Evolutionary conservation across 1,140 invertebrate species (phyloP).

Genomic region (Heliothis subflexa): DNA sequence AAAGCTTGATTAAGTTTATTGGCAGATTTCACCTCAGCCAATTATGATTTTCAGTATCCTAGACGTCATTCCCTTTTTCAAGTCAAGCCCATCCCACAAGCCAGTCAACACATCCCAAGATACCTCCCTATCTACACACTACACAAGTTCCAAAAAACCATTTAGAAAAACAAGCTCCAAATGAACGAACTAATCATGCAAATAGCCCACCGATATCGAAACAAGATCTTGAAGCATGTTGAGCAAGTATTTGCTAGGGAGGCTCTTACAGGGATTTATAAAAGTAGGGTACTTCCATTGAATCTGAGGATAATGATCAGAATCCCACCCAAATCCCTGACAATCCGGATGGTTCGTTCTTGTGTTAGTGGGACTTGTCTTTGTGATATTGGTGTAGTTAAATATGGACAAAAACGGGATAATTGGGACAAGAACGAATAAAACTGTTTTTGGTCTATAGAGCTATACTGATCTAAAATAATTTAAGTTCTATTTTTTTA

Average conservation of each 20-base stretch:
- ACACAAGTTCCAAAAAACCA: constrained; percentile 16
- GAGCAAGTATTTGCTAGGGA: constrained; percentile 59
- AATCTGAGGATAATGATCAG: constrained; percentile 70
- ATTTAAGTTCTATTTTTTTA: too few relatives aligned
- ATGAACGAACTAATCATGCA: constrained; percentile 55
- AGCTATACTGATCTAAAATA: too few relatives aligned
- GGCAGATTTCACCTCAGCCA: too few relatives aligned
- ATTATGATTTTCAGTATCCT: too few relatives aligned
- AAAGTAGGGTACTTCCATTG: constrained; percentile 62
- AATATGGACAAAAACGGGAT: background rate
- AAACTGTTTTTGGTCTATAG: too few relatives aligned
- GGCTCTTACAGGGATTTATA: constrained; percentile 63
- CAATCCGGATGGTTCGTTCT: constrained; percentile 56
- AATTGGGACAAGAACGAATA: background rate
- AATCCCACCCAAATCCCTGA: constrained; percentile 64
- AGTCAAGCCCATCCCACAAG: too few relatives aligned
- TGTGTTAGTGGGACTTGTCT: constrained; percentile 41
- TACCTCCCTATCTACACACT: background rate
- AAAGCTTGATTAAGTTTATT: too few relatives aligned
- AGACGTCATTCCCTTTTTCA: too few relatives aligned
- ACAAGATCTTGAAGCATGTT: constrained; percentile 60
- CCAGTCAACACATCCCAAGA: too few relatives aligned
- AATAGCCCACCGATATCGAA: constrained; percentile 58
- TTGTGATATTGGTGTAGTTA: background rate
- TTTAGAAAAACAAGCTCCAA: constrained; percentile 20